phyloP scores from a whole-genome alignment of 2,797 vertebrate genomes.

The Passerculus sandwichensis region DNA sequence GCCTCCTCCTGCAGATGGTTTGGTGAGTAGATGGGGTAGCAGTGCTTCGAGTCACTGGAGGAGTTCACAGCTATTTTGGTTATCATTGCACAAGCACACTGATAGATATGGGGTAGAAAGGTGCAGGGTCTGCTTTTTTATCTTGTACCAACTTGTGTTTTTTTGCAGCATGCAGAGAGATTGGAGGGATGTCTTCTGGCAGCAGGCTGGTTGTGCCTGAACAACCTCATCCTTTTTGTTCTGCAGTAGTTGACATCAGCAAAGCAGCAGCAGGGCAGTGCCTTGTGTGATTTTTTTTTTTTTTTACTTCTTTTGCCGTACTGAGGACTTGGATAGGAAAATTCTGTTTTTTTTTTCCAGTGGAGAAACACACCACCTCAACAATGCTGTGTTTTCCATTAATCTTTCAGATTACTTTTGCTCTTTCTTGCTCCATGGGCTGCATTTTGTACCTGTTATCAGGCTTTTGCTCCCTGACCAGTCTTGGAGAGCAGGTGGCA shows the following conservation, averaged over 20 bases:
- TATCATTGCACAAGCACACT: background rate
- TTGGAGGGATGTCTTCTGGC: background rate
- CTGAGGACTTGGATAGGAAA: background rate
- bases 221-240: background rate
- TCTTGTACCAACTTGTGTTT: rapidly evolving
- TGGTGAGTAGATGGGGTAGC: background rate
- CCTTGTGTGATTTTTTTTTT: background rate
- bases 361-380: background rate
- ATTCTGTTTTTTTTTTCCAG: background rate
- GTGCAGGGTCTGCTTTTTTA: background rate
- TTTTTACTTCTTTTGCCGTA: background rate
- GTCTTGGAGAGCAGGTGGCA: background rate
- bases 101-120: background rate
- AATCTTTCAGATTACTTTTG: background rate
- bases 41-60: background rate
- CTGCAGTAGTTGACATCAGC: background rate
- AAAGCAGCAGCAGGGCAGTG: background rate
- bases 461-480: background rate
- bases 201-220: background rate
- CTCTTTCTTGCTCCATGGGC: background rate
- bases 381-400: background rate
- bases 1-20: background rate
- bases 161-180: background rate
- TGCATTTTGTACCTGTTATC: background rate
- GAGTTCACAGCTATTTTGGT: background rate